Evolutionary conservation across 2,113 vertebrate species (phyloP), one percentile per base, ranked within the genome.

Genomic region (Poecile atricapillus): DNA sequence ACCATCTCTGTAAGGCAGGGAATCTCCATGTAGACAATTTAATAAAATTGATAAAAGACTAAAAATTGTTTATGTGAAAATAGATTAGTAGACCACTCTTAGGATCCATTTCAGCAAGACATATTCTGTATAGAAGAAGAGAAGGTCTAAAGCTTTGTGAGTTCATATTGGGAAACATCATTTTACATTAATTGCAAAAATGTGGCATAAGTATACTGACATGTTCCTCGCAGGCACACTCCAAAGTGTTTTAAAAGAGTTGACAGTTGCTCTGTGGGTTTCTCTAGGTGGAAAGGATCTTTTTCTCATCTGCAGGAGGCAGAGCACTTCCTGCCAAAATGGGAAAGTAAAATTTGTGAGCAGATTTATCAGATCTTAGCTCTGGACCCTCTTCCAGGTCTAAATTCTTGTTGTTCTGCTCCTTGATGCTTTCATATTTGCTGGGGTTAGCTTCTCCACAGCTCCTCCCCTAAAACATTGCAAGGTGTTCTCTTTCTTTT

Each of bases 191-290:
- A 68, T 46, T 11, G 4, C 4, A 67, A 62, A 83, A 75, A 37
- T 3, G 9, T 13, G 9, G 8, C 11, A 8, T 9, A 27, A 75
- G 9, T 47, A 11, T 55, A n/a, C 2, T 10, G 18, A 22, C 3
- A 5, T 14, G 4, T 47, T 90, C n/a, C n/a, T 69, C 10, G 10
- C 28, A 44, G 23, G 6, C 33, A 37, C 16, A 4, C 3, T 69
- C 35, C 15, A 10, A 15, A 43, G 3, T 7, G 4, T 55, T 49
- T 59, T 46, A 27, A 31, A 23, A 28, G 23, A 74, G 31, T 7
- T 5, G 18, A 2, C 5, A 2, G 14, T 64, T 28, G 10, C 13
- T 75, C 22, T 75, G 28, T 0, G 0, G 25, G 11, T 64, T 74
- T 67, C 24, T 78, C 2, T 13, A 4, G 1, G 10, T 41, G 27